These are phyloP conservation scores for Arion vulgaris DNA, from an alignment of 1,140 invertebrate species.

Conservation along the genomic window DNA sequence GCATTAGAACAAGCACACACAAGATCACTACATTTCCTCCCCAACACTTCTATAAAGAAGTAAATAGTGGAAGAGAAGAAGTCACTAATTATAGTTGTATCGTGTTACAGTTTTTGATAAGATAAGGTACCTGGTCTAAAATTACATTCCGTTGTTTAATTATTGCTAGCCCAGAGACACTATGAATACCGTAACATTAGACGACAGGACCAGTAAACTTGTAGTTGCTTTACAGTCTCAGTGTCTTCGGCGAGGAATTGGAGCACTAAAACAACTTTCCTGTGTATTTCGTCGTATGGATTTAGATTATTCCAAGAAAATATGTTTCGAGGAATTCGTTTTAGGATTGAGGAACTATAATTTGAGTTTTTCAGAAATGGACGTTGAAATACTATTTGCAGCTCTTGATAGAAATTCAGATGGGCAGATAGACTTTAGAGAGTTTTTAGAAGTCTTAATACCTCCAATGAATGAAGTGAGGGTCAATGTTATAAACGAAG, in stretches of 20 bases:
- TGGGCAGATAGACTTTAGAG: slow-evolving; percentile 61
- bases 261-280: slow-evolving; percentile 58
- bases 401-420: slow-evolving; percentile 58
- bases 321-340: slow-evolving; percentile 56
- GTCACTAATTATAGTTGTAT: too few species aligned
- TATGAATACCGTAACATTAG: not conserved
- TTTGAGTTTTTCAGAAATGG: slow-evolving; percentile 51
- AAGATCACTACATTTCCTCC: too few species aligned
- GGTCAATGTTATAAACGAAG: slow-evolving; percentile 83
- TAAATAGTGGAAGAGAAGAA: too few species aligned
- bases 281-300: slow-evolving; percentile 61
- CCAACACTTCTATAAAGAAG: too few species aligned
- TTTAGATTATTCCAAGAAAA: slow-evolving; percentile 61
- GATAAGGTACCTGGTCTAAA: too few species aligned
- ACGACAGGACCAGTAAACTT: not conserved
- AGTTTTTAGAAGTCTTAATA: slow-evolving; percentile 70
- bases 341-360: slow-evolving; percentile 54
- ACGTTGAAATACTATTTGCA: slow-evolving; percentile 56
- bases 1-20: too few species aligned
- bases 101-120: too few species aligned
- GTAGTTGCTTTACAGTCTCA: slow-evolving; percentile 27
- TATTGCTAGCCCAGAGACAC: too few species aligned
- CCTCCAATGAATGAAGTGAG: slow-evolving; percentile 86
- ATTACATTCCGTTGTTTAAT: too few species aligned
- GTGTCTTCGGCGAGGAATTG: slow-evolving; percentile 49